These are phyloP conservation scores for Poecilia velifera DNA, from an alignment of 2,797 vertebrate species.

Conservation along the genomic window DNA sequence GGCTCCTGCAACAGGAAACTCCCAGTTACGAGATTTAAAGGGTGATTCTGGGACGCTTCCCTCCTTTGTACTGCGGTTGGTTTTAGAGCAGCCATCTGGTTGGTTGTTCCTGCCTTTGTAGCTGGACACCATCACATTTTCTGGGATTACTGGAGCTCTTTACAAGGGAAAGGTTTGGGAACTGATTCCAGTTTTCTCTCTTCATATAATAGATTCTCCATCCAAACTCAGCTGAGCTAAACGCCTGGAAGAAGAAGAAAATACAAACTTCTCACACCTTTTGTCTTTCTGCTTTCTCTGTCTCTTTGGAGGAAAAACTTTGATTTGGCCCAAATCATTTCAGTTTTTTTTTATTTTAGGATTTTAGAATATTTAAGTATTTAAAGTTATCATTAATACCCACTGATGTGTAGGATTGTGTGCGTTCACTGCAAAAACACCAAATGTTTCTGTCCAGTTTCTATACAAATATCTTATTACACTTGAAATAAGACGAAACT, in stretches of 20 bases:
- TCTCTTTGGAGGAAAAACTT: not conserved
- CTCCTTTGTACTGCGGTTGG: constrained; percentile 13
- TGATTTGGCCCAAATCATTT: too few species aligned
- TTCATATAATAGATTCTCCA: not conserved
- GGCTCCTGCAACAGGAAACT: constrained; percentile 14
- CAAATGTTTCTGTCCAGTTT: too few species aligned
- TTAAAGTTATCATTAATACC: too few species aligned
- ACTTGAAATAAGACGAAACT: too few species aligned
- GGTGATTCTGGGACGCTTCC: constrained; percentile 14
- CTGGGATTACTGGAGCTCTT: not conserved
- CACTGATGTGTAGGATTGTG: too few species aligned
- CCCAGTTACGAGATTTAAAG: not conserved
- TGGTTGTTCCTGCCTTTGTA: constrained; percentile 31
- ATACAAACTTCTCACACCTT: not conserved
- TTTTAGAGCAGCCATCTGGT: constrained; percentile 34
- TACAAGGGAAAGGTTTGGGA: not conserved
- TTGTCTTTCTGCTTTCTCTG: not conserved
- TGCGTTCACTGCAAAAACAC: too few species aligned
- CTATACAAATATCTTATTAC: too few species aligned
- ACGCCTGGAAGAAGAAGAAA: not conserved
- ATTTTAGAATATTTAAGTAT: too few species aligned
- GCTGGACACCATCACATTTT: constrained; percentile 32
- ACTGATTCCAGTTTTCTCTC: not conserved
- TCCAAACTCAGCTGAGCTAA: not conserved
- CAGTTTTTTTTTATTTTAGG: too few species aligned